These are phyloP conservation scores for Petrophora chlorosata DNA, from an alignment of 2,888 invertebrate genomes.

Conservation along the genomic window DNA sequence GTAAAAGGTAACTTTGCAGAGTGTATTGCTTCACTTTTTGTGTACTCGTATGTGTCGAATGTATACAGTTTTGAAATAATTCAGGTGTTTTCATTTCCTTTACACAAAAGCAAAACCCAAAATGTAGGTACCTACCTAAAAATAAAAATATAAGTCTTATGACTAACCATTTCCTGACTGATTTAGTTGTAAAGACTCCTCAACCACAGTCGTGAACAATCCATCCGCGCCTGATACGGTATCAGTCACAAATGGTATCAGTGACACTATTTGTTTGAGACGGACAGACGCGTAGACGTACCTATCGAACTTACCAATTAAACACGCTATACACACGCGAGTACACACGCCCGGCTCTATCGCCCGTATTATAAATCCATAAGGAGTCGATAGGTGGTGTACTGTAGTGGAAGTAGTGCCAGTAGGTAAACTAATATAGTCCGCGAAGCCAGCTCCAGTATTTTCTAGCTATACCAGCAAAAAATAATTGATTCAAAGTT, in stretches of 20 bases:
- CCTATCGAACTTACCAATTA: conserved; percentile 9
- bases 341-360: conserved; percentile 18
- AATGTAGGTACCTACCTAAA: not conserved
- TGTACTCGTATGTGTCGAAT: no score
- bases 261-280: not conserved
- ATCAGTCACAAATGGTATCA: no score
- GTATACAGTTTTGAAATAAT: no score
- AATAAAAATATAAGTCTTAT: not conserved
- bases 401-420: not conserved
- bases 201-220: conserved; percentile 18
- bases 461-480: no score
- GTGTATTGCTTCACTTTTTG: no score
- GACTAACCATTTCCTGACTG: not conserved
- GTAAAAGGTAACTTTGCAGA: no score
- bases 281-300: no score
- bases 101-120: not conserved
- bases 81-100: not conserved
- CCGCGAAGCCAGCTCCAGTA: not conserved
- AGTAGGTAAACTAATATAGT: not conserved
- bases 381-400: conserved; percentile 3
- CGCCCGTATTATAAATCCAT: conserved; percentile 20
- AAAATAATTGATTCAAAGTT: no score
- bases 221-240: conserved; percentile 1
- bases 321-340: no score
- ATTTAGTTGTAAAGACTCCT: conserved; percentile 4